These are phyloP conservation scores for Martes flavigula DNA, from an alignment of 2,797 vertebrate genomes.

Conservation along the genomic window DNA sequence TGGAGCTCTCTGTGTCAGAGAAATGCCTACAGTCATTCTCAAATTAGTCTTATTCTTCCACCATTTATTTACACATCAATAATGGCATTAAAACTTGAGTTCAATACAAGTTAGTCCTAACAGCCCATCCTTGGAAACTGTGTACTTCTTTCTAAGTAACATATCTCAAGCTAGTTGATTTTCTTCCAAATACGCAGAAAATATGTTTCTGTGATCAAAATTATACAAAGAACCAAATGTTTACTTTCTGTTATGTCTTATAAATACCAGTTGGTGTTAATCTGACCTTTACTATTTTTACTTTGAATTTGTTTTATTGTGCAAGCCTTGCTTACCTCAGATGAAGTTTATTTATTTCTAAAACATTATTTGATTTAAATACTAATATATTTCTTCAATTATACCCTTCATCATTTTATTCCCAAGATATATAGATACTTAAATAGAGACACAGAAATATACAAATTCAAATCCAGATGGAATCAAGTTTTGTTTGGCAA, in stretches of 20 bases:
- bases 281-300: background rate
- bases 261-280: background rate
- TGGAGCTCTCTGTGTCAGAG: background rate
- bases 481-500: background rate
- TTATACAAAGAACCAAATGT: background rate
- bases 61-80: background rate
- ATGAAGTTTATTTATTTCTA: background rate
- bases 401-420: background rate
- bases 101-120: background rate
- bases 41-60: background rate
- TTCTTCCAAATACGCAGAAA: background rate
- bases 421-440: background rate
- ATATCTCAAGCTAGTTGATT: background rate
- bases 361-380: background rate
- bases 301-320: background rate
- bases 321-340: background rate
- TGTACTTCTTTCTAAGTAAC: background rate
- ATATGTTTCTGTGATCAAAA: slow-evolving; percentile 23
- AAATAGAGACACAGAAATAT: background rate
- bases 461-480: slow-evolving; percentile 8
- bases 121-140: background rate
- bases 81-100: background rate
- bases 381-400: background rate
- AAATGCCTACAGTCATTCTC: background rate
- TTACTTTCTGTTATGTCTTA: background rate